Evolutionary conservation across 2,888 invertebrate species (phyloP).

Genomic region (Prosapia bicincta): DNA sequence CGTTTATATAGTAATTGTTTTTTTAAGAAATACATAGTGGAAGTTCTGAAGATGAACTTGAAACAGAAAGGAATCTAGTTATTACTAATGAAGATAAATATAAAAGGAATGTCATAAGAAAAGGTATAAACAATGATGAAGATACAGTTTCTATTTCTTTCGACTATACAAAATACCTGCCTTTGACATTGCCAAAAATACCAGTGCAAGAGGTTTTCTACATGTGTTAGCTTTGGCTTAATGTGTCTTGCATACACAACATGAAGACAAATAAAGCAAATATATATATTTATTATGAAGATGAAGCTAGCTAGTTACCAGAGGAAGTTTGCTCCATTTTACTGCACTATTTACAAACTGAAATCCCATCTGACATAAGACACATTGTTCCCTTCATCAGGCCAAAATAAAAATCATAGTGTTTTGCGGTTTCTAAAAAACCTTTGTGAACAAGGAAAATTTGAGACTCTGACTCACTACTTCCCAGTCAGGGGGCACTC

Average conservation of each 20-base stretch:
- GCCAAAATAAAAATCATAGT: slow-evolving; percentile 33
- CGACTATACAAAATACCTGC: slow-evolving; percentile 8
- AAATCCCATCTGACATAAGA: background rate
- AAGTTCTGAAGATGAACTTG: no score
- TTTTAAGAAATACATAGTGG: no score
- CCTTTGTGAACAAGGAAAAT: slow-evolving; percentile 16
- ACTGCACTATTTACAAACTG: background rate
- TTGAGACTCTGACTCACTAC: slow-evolving; percentile 19
- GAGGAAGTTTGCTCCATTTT: slow-evolving; percentile 4
- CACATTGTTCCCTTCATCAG: background rate
- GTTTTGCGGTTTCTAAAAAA: slow-evolving; percentile 16
- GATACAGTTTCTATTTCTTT: background rate
- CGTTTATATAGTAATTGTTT: no score
- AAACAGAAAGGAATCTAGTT: slow-evolving; percentile 21
- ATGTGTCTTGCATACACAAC: slow-evolving; percentile 28
- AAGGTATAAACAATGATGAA: background rate
- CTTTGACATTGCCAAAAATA: slow-evolving; percentile 22
- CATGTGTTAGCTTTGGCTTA: slow-evolving; percentile 28
- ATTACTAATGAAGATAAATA: slow-evolving; percentile 26
- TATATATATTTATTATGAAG: slow-evolving; percentile 4
- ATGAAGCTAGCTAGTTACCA: background rate
- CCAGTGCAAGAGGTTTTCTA: slow-evolving; percentile 40
- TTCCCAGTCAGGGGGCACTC: slow-evolving; percentile 18
- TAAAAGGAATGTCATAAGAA: slow-evolving; percentile 20
- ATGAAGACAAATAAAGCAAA: slow-evolving; percentile 1